Percentiles rank a stretch among this genome's conserved stretches.
These are phyloP conservation scores for Pseudorasbora parva DNA, from an alignment of 2,113 vertebrate genomes.

Conservation along the genomic window DNA sequence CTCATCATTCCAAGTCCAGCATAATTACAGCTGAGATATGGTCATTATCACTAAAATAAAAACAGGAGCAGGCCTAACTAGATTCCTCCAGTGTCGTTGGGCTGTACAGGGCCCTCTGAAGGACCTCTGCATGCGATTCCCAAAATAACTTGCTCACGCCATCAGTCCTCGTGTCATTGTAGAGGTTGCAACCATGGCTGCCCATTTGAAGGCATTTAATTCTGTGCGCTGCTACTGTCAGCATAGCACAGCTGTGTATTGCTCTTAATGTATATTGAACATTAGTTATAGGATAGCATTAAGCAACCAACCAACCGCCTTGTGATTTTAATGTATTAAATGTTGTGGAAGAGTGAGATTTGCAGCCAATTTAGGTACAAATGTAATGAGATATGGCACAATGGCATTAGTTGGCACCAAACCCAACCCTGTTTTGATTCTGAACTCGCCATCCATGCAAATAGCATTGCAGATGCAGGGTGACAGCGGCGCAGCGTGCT, in stretches of 20 bases:
- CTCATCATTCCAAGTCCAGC: slow-evolving; percentile 78
- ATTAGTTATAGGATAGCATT: slow-evolving; percentile 59
- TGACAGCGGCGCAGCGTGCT: slow-evolving; percentile 65
- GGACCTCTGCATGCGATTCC: slow-evolving; percentile 66
- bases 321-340: slow-evolving; percentile 64
- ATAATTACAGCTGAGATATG: slow-evolving; percentile 80
- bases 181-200: slow-evolving; percentile 67
- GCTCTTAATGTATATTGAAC: slow-evolving; percentile 60
- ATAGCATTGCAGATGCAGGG: neutral
- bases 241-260: slow-evolving; percentile 59
- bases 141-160: slow-evolving; percentile 70
- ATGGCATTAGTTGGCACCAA: slow-evolving; percentile 42
- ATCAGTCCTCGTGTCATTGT: slow-evolving; percentile 70
- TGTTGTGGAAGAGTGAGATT: slow-evolving; percentile 62
- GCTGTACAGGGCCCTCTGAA: slow-evolving; percentile 62
- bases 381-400: neutral
- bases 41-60: slow-evolving; percentile 79
- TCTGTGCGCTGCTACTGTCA: slow-evolving; percentile 55
- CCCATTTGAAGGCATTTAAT: slow-evolving; percentile 69
- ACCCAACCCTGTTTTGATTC: neutral
- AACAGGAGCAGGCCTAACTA: slow-evolving; percentile 73
- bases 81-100: slow-evolving; percentile 66
- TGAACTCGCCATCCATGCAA: neutral
- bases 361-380: slow-evolving; percentile 54
- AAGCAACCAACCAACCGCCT: slow-evolving; percentile 56